phyloP scores from a whole-genome alignment of 2,113 vertebrate species.

The Pitta sordida region DNA sequence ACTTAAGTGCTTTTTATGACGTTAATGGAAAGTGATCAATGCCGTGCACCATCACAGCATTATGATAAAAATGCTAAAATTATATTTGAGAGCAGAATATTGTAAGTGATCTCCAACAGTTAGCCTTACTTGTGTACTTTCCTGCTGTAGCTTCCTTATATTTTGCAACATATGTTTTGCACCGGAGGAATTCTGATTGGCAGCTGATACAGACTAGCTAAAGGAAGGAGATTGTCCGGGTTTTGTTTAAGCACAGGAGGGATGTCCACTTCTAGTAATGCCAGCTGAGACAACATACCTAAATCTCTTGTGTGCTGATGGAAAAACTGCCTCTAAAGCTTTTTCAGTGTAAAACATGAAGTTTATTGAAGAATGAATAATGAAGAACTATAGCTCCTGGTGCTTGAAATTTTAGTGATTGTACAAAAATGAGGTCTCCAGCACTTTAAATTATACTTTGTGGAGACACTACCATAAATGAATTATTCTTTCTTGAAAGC shows the following conservation, averaged over 20 bases:
- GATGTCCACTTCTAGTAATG: background rate
- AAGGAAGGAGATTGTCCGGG: background rate
- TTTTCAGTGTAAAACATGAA: background rate
- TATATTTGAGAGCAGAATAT: background rate
- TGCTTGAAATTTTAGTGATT: background rate
- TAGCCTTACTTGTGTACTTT: background rate
- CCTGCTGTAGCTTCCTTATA: background rate
- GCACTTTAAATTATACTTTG: background rate
- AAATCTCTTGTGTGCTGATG: background rate
- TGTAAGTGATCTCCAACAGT: background rate
- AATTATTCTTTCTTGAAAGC: background rate
- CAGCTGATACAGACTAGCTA: background rate
- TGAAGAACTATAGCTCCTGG: background rate
- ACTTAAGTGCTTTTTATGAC: background rate
- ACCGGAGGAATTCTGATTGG: background rate
- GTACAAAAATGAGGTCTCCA: background rate
- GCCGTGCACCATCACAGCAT: background rate
- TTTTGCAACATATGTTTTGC: background rate
- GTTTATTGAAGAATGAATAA: background rate
- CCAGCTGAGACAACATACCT: background rate
- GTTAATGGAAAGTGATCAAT: constrained; percentile 8
- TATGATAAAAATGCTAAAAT: background rate
- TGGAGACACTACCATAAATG: background rate
- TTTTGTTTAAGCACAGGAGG: background rate
- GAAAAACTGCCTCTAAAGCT: background rate